Base-by-base conservation (phyloP, 1,140 invertebrate genomes). In the Xylocopa sonorina region DNA sequence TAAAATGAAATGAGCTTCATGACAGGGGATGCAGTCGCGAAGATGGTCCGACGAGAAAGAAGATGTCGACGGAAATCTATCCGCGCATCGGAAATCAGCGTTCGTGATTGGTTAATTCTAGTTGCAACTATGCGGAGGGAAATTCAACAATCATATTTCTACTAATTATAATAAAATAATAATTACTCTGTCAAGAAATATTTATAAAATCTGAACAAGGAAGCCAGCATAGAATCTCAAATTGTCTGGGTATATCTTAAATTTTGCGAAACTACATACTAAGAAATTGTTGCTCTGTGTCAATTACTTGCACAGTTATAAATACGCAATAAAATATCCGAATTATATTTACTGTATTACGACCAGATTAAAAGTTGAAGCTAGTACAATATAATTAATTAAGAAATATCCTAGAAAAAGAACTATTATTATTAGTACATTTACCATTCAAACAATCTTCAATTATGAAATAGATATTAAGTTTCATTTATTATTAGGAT, bases 241-340 rank as follows among this genome's bases (percentile, higher is more conserved):
- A n/a, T n/a, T n/a, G n/a, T n/a, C n/a, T 68, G 41, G 32, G 34
- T 18, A 68, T 38, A 69, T 60, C 69, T 69, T 38, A 50, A 9
- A 34, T 41, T 2, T n/a, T 21, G 5, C 53, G 48, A 43, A 18
- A 16, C n/a, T 50, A 32, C 48, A 48, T 1, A n/a, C 18, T 34
- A 7, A 3, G 3, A 21, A 63, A 3, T 64, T 41, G 21, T 41
- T 21, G n/a, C n/a, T 32, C 34, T 6, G 5, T 14, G n/a, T 48
- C 14, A 16, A 38, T 18, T 68, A n/a, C 3, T 24, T 27, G 2
- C 5, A 32, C 27, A 14, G 4, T 66, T 14, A 48, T 12, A 32
- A 21, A 32, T 27, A 64, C 16, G n/a, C n/a, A 67, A 50, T 14
- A 24, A 24, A 24, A 50, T 38, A 38, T 9, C 1, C 3, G 14